Base-by-base conservation (phyloP, 2,113 vertebrate genomes). In the Galeopterus variegatus region DNA sequence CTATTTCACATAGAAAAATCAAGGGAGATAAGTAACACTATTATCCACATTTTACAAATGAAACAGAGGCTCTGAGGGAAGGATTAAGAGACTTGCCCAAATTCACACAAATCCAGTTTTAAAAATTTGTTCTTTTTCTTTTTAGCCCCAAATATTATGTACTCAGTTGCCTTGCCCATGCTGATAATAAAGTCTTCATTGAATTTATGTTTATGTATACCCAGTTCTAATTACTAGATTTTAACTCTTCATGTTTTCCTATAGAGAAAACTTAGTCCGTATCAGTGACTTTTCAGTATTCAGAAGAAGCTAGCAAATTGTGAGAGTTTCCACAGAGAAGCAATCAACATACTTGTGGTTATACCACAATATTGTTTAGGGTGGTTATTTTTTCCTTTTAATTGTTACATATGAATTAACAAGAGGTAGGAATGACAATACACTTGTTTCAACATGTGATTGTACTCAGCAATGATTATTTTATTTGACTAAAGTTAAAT, bases 401-500 rank as follows among this genome's bases (percentile, higher is more conserved):
- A 90, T 80, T 69, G 26, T 90, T 85, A 54, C n/a, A 52, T 77
- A 28, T 70, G 75, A 80, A 23, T 89, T 58, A 65, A 56, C 23
- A 90, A 48, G 77, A 72, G 56, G 31, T 33, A 88, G 95, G 92
- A 79, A 90, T 67, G 90, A 83, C 23, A 84, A 62, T 24, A 88
- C 60, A 83, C 56, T 79, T 94, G 19, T 94, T 91, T 96, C 48
- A 81, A 76, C 17, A 50, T 45, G 52, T 81, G 88, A 69, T 81
- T 85, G 73, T 88, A 14, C 26, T 79, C 41, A 94, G 93, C 72
- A 93, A 65, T 65, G 18, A 88, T 80, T 90, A 88, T 82, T 97
- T 97, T 97, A 97, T 89, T 96, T 82, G 83, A 91, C n/a, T 90
- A 67, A 75, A 89, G 52, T 83, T 75, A 94, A 90, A 90, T 87